phyloP scores from a whole-genome alignment of 2,888 invertebrate species.

The Peribatodes rhomboidaria region DNA sequence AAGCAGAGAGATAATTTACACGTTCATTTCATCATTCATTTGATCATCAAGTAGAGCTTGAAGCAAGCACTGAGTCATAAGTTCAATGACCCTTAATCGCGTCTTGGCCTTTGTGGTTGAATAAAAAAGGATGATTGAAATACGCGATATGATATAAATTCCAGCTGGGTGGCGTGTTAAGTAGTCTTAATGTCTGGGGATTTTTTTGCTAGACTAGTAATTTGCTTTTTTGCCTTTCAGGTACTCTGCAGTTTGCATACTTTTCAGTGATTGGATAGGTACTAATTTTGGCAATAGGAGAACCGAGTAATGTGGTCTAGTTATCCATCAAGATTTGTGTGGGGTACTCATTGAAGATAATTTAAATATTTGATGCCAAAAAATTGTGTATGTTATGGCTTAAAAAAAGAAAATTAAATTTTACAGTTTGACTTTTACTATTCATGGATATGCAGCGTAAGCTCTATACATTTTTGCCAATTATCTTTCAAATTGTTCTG shows the following conservation, averaged over 20 bases:
- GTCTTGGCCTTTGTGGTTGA: slow-evolving; percentile 45
- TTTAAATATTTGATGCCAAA: too few species aligned
- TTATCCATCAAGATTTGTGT: too few species aligned
- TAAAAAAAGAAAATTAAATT: too few species aligned
- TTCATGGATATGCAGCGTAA: too few species aligned
- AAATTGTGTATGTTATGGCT: too few species aligned
- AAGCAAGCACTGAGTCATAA: slow-evolving; percentile 65
- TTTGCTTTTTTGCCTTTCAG: neutral
- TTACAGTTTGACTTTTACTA: too few species aligned
- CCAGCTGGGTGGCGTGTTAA: neutral
- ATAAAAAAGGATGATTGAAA: slow-evolving; percentile 37
- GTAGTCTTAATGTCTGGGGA: slow-evolving; percentile 7
- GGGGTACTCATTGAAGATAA: too few species aligned
- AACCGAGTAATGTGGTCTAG: too few species aligned
- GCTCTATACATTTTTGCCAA: too few species aligned
- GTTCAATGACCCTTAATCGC: slow-evolving; percentile 73
- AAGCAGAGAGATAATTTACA: slow-evolving; percentile 12
- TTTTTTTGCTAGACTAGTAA: neutral
- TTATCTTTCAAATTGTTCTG: too few species aligned
- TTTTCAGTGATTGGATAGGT: neutral
- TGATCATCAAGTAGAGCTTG: slow-evolving; percentile 70
- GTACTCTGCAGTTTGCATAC: neutral
- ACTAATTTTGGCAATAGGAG: neutral
- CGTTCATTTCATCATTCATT: slow-evolving; percentile 28
- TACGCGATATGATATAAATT: slow-evolving; percentile 22